These are phyloP conservation scores for Sanderia malayensis DNA, from an alignment of 30 jellyfish, hydroid and myxozoan species.

Conservation along the genomic window DNA sequence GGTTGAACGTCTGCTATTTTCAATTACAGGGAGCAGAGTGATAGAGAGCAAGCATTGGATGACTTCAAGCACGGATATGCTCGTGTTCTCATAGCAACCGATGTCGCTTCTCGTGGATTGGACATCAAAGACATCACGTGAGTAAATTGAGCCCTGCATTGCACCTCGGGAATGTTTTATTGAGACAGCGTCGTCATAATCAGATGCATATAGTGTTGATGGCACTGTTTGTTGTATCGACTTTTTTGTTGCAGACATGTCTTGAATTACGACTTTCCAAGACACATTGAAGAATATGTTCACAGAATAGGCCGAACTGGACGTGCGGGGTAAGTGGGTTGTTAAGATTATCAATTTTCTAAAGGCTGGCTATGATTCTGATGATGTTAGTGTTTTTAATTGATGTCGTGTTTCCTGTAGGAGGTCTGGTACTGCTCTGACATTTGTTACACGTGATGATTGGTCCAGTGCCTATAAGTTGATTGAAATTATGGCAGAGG, in stretches of 20 bases:
- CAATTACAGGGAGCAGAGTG: slow-evolving; percentile 77
- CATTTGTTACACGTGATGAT: slow-evolving; percentile 92
- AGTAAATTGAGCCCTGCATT: no score
- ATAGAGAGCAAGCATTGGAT: slow-evolving; percentile 92
- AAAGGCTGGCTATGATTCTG: no score
- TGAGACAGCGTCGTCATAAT: no score
- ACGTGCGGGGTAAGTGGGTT: slow-evolving; percentile 85
- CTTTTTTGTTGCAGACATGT: slow-evolving; percentile 67
- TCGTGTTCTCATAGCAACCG: slow-evolving; percentile 97
- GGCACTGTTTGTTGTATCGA: no score
- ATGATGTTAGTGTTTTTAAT: no score
- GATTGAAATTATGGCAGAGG: slow-evolving; percentile 86
- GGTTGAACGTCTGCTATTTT: no score
- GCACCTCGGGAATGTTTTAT: no score
- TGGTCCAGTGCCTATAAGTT: slow-evolving; percentile 90
- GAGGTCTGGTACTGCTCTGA: slow-evolving; percentile 93
- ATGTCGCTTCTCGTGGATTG: slow-evolving; percentile 99
- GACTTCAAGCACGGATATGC: slow-evolving; percentile 92
- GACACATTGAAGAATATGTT: slow-evolving; percentile 96
- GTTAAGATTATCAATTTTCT: not conserved
- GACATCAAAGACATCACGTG: slow-evolving; percentile 95
- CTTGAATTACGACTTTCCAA: slow-evolving; percentile 89
- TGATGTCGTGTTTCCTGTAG: no score
- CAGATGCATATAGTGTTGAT: no score
- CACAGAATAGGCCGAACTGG: slow-evolving; percentile 99